These are phyloP conservation scores for Gobio gobio DNA, from an alignment of 2,113 vertebrate genomes.

Conservation along the genomic window DNA sequence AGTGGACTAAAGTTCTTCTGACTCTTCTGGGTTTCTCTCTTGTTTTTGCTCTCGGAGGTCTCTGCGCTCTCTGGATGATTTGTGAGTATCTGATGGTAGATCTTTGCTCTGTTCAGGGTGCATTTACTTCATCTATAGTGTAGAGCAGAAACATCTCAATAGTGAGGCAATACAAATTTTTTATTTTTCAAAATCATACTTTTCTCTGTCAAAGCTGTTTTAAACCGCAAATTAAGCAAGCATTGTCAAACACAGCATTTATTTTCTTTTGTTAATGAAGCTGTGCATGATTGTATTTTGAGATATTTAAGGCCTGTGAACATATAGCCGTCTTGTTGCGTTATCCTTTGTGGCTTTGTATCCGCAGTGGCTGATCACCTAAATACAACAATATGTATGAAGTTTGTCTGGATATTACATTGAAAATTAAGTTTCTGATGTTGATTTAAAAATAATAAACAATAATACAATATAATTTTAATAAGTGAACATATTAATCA, in stretches of 20 bases:
- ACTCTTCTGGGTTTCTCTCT: background rate
- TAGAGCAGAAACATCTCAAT: background rate
- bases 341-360: no score
- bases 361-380: no score
- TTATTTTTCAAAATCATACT: background rate
- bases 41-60: background rate
- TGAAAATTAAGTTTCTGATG: background rate
- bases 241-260: background rate
- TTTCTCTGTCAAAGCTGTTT: background rate
- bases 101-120: background rate
- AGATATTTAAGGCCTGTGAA: no score
- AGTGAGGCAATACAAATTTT: background rate
- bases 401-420: background rate
- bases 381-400: no score
- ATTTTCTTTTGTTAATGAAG: background rate
- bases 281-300: background rate
- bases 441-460: background rate
- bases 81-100: background rate
- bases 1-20: conserved; percentile 12
- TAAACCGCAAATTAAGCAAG: background rate
- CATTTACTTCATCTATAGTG: background rate
- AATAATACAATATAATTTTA: background rate
- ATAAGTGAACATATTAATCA: background rate
- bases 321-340: no score
- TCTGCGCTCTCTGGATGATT: background rate